These are phyloP conservation scores for Acrobasis consociella DNA, from an alignment of 2,888 invertebrate genomes.

Conservation along the genomic window DNA sequence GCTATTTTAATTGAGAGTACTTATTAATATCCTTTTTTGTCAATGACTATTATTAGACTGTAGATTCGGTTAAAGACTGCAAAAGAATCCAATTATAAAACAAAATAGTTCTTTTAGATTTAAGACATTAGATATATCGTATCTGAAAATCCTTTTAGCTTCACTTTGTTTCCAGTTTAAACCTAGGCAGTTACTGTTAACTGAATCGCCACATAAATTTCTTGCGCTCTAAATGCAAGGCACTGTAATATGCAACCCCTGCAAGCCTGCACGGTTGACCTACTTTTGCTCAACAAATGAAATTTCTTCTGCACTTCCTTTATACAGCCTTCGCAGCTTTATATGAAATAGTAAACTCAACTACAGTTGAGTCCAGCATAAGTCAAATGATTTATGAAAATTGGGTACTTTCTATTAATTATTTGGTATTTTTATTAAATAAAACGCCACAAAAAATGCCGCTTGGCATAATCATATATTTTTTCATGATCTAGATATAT, in stretches of 20 bases:
- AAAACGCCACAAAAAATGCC: too few relatives aligned
- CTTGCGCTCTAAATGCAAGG: conserved; percentile 51
- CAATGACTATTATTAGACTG: too few relatives aligned
- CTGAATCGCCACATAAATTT: conserved; percentile 50
- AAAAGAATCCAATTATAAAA: too few relatives aligned
- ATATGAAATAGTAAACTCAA: not conserved
- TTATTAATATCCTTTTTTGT: too few relatives aligned
- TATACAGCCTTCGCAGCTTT: not conserved
- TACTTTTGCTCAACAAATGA: conserved; percentile 59
- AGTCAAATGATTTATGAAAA: not conserved
- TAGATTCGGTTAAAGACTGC: too few relatives aligned
- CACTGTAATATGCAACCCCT: conserved; percentile 49
- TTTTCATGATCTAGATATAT: too few relatives aligned
- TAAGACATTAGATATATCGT: not conserved
- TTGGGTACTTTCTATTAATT: too few relatives aligned
- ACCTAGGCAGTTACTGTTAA: conserved; percentile 46
- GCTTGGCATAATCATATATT: too few relatives aligned
- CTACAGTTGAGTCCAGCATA: not conserved
- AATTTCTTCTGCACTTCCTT: conserved; percentile 43
- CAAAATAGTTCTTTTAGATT: not conserved
- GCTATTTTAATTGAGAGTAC: too few relatives aligned
- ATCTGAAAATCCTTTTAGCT: not conserved
- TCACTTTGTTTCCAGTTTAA: conserved; percentile 6
- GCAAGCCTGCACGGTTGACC: conserved; percentile 57
- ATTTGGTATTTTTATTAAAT: too few relatives aligned